Base-by-base conservation (phyloP, 1,140 invertebrate species). In the Musca domestica region DNA sequence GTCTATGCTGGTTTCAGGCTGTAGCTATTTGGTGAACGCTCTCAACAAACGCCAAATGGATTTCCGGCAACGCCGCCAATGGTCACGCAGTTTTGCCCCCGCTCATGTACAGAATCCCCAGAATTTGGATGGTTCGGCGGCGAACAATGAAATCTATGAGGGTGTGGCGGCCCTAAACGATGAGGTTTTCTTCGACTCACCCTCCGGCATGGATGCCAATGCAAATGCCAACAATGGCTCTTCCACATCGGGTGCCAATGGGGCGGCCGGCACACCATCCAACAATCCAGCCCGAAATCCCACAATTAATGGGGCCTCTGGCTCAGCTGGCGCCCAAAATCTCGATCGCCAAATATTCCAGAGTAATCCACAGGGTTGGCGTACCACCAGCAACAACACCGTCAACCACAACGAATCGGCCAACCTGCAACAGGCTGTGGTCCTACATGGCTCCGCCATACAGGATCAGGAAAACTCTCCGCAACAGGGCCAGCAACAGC, bases 61-160 rank as follows among this genome's bases (percentile, higher is more conserved):
- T 17, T 78, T 81, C 20, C 71, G 80, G 10, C 75, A 82, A 41
- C 74, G 81, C 2, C 77, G 74, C 7, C 82, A 85, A 72, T 84
- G 82, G 80, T 87, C 86, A 2, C 77, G 86, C 66, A 87, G 86
- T 73, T 88, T 85, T 73, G 83, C 85, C 1, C 84, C 85, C 0
- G 75, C 74, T 14, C 76, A 80, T 46, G 76, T 83, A 3, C 70
- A 73, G 15, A 52, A 58, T n/a, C 58, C 67, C 6, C 49, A 66
- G 20, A 66, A 70, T 41, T 58, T 41, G 10, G 69, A 70, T 30
- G 66, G 51, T 25, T 25, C 56, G 22, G 30, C 51, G 46, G 12
- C 56, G n/a, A 61, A 30, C 12, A 61, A 61, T 41, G 67, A 73
- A 25, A 22, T 75, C 47, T 73, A 71, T 9, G 74, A 80, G 20